These are phyloP conservation scores for Oryzias dopingdopingensis DNA, from an alignment of 2,797 vertebrate genomes.

Conservation along the genomic window DNA sequence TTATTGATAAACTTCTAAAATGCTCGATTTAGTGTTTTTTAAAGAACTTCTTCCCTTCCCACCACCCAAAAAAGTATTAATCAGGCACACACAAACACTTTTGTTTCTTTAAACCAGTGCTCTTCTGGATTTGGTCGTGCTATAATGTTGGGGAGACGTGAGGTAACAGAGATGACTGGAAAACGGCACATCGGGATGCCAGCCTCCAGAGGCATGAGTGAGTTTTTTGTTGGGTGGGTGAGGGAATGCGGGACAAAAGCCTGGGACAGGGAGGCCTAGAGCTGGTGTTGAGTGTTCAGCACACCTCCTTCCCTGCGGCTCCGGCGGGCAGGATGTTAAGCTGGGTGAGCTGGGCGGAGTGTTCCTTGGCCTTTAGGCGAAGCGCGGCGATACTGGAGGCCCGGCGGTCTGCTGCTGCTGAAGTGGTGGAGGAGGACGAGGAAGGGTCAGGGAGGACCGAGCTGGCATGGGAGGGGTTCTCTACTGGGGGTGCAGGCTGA, in stretches of 20 bases:
- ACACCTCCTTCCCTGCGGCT: conserved; percentile 95
- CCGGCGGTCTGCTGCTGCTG: conserved; percentile 88
- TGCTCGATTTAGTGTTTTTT: no score
- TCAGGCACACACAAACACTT: conserved; percentile 28
- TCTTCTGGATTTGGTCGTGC: conserved; percentile 80
- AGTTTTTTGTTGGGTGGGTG: conserved; percentile 1
- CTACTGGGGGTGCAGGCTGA: conserved; percentile 86
- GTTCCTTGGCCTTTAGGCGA: conserved; percentile 97
- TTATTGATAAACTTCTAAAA: no score
- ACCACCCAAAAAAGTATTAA: not conserved
- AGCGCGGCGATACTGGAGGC: conserved; percentile 96
- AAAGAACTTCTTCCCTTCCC: no score
- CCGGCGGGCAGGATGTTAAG: conserved; percentile 93
- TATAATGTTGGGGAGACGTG: conserved; percentile 66
- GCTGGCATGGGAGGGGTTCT: conserved; percentile 81
- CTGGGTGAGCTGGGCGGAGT: conserved; percentile 97
- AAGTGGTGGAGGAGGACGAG: conserved; percentile 75
- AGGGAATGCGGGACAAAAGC: conserved; percentile 44
- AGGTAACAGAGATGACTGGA: conserved; percentile 52
- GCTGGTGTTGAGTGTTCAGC: conserved; percentile 79
- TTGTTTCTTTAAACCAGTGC: conserved; percentile 45
- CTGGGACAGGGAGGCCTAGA: conserved; percentile 24
- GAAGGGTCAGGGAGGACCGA: conserved; percentile 87
- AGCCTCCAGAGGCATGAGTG: conserved; percentile 58
- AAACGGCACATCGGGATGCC: conserved; percentile 37